These are phyloP conservation scores for Stegostoma tigrinum DNA, from an alignment of 2,113 vertebrate species.

Conservation along the genomic window DNA sequence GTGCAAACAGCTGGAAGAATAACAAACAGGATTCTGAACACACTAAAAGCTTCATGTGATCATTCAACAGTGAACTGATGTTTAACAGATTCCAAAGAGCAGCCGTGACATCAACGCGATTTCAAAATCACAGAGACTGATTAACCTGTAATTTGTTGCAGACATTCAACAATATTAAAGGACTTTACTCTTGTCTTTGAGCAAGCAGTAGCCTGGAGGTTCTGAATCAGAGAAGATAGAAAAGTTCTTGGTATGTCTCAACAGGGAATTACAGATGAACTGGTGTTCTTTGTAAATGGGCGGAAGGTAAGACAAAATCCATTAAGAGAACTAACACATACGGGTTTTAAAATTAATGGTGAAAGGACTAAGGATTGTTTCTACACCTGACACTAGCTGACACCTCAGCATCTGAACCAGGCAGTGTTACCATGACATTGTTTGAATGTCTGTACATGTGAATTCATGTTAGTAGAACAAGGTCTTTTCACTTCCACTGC, in stretches of 20 bases:
- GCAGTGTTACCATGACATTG: neutral
- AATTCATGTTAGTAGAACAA: too few relatives aligned
- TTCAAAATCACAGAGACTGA: neutral
- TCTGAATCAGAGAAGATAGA: neutral
- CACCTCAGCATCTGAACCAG: neutral
- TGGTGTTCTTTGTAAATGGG: neutral
- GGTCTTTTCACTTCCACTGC: too few relatives aligned
- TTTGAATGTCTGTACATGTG: neutral
- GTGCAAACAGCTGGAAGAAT: too few relatives aligned
- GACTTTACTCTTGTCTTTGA: neutral
- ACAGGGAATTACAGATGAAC: neutral
- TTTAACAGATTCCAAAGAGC: neutral
- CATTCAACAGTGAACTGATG: too few relatives aligned
- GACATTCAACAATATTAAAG: neutral
- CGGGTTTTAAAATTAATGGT: neutral
- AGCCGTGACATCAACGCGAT: neutral
- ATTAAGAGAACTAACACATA: neutral
- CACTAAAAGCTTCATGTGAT: too few relatives aligned
- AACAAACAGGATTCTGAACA: too few relatives aligned
- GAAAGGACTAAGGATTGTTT: neutral
- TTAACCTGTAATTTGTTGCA: neutral
- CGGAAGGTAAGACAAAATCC: neutral
- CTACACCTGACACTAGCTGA: neutral
- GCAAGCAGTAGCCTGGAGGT: neutral
- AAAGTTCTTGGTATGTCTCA: neutral